Evolutionary conservation across 53 echinoderm and acorn worm species (phyloP), one percentile per base, ranked within the genome.

Genomic region (Astropecten irregularis): DNA sequence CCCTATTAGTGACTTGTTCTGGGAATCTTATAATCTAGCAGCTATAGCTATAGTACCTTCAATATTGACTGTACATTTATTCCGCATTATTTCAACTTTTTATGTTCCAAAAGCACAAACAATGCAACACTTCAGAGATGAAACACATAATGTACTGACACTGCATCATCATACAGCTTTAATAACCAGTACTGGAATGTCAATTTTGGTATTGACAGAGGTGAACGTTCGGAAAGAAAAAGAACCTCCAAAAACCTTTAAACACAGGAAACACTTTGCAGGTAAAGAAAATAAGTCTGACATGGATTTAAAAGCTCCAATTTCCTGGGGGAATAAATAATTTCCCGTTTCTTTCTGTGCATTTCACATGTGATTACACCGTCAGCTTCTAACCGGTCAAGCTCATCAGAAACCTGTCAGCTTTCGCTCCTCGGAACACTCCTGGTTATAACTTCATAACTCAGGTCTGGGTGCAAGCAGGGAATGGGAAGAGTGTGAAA

Each of bases 391-490:
- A 20, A 32, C 46, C 20, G 60, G 79, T 15, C 60, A 61, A 79
- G 32, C 62, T 62, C 44, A 44, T 61, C 61, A 79, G 79, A 79
- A 74, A 62, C 47, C 40, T 60, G 32, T 60, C 62, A 32, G n/a
- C 11, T 63, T 42, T 47, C 47, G 42, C 35, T 7, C 4, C 0
- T 4, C n/a, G n/a, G 15, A 49, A 58, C 16, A 40, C 76, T 76
- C 29, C 56, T 27, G 58, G 57, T 44, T 62, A 79, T 46, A 61
- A 79, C 79, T 62, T 79, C 63, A 79, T 62, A 60, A 79, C 42
- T 14, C 30, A 46, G 53, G 61, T 11, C 42, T 8, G 42, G 11
- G 42, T 8, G 42, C 6, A 42, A 11, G 42, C 6, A 42, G 42
- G 42, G 42, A 42, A 8, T 6, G 42, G 11, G 42, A 42, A 11